phyloP scores from a whole-genome alignment of 53 echinoderm and acorn worm genomes.

The Astropecten irregularis region DNA sequence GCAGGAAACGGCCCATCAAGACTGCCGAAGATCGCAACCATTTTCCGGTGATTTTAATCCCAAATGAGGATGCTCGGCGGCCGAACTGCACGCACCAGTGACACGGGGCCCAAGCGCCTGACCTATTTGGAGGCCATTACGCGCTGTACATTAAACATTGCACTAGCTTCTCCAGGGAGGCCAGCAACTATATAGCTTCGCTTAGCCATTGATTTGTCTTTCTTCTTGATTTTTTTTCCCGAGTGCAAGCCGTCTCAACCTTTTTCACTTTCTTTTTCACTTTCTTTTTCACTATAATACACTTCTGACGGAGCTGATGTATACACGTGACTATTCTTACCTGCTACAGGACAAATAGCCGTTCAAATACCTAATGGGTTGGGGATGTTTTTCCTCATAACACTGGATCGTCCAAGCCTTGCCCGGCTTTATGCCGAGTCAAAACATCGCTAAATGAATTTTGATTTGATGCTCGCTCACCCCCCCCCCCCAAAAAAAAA shows the following conservation, averaged over 20 bases:
- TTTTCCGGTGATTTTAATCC: conserved; percentile 57
- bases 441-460: too few species aligned
- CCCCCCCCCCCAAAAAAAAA: too few species aligned
- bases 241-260: background rate
- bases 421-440: too few species aligned
- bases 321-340: conserved; percentile 39
- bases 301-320: background rate
- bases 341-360: conserved; percentile 32
- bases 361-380: conserved; percentile 18
- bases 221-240: background rate
- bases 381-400: conserved; percentile 17
- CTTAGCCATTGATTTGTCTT: background rate
- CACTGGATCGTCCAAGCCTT: background rate
- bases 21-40: conserved; percentile 52
- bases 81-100: conserved; percentile 52
- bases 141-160: conserved; percentile 48
- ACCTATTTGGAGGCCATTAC: conserved; percentile 35
- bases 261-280: too few species aligned
- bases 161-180: background rate
- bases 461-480: too few species aligned
- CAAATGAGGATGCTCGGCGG: conserved; percentile 34
- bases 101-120: conserved; percentile 12
- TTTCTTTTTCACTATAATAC: too few species aligned
- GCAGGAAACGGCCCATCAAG: conserved; percentile 41
- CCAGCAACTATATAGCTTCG: background rate